These are phyloP conservation scores for Anolis sagrei DNA, from an alignment of 2,113 vertebrate genomes.

Conservation along the genomic window DNA sequence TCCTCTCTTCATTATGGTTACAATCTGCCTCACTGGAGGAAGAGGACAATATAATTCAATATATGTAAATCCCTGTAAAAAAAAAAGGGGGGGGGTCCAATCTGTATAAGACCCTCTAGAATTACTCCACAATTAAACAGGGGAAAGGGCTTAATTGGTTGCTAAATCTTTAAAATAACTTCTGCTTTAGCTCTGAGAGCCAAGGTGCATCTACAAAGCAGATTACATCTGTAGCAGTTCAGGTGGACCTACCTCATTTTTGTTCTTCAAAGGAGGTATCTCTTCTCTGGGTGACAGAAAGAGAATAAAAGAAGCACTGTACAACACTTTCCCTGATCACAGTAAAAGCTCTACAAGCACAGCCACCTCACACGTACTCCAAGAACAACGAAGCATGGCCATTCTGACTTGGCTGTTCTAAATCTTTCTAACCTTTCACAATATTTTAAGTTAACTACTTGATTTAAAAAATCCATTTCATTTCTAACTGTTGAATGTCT, in stretches of 20 bases:
- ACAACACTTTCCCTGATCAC: constrained; percentile 42
- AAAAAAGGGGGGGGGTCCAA: no score
- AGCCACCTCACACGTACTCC: constrained; percentile 64
- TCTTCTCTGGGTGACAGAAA: constrained; percentile 12
- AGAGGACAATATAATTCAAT: no score
- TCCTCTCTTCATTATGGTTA: no score
- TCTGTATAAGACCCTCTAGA: no score
- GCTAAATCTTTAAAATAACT: no score
- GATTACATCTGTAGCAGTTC: neutral
- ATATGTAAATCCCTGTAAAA: no score
- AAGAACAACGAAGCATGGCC: constrained; percentile 56
- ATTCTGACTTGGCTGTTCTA: constrained; percentile 57
- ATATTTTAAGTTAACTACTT: constrained; percentile 67
- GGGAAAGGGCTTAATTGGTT: no score
- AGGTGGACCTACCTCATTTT: constrained; percentile 20
- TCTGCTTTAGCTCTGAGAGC: neutral
- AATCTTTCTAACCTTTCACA: constrained; percentile 72
- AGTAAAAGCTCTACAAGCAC: constrained; percentile 30
- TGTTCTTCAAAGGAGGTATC: no score
- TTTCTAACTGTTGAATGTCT: constrained; percentile 59
- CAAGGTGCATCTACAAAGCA: neutral
- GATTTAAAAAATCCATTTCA: constrained; percentile 33
- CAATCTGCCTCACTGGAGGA: no score
- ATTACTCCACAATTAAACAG: no score
- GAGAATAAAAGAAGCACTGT: constrained; percentile 35